Base-by-base conservation (phyloP, 2,113 vertebrate genomes). In the Pimephales promelas region DNA sequence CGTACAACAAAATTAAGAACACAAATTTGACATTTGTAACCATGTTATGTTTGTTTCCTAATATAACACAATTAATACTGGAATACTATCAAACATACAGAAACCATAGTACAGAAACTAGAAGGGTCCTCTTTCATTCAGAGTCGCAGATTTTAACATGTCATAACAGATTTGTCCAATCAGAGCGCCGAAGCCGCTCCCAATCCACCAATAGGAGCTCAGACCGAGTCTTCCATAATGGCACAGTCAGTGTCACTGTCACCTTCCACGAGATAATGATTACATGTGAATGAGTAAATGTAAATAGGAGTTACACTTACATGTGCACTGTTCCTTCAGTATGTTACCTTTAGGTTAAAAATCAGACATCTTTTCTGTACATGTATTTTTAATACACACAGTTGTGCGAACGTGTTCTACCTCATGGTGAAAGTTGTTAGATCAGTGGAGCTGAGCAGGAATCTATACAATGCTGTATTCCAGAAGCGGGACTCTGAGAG, bases 381-480 rank as follows among this genome's bases (percentile, higher is more conserved):
- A 7, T 61, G 57, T 43, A 6, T 20, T 61, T 62, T 26, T 64
- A 7, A 62, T 64, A 14, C 40, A 47, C 24, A 18, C 16, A 0
- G 14, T 26, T 79, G 36, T 64, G 56, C 34, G 34, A 78, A 43
- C 7, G 5, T 45, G 6, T 20, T 79, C 59, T 64, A 49, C 36
- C 78, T 45, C 89, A 89, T 87, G 89, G 45, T 85, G 89, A 82
- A 56, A 80, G 72, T 68, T 88, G 57, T 84, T 16, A 66, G 73
- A 10, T 68, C 64, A 4, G 62, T 22, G 36, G 47, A n/a, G 36
- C 73, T 89, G 89, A 87, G 85, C 26, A 83, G 20, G 61, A 87
- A 74, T 74, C 45, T 52, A 16, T 61, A 68, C 78, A 16, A 94
- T 94, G 92, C 89, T 91, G 88, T 82, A 74, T 49, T 88, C 89